Conservation (phyloP, 2,797 vertebrate genomes). For the Esox lucius region DNA sequence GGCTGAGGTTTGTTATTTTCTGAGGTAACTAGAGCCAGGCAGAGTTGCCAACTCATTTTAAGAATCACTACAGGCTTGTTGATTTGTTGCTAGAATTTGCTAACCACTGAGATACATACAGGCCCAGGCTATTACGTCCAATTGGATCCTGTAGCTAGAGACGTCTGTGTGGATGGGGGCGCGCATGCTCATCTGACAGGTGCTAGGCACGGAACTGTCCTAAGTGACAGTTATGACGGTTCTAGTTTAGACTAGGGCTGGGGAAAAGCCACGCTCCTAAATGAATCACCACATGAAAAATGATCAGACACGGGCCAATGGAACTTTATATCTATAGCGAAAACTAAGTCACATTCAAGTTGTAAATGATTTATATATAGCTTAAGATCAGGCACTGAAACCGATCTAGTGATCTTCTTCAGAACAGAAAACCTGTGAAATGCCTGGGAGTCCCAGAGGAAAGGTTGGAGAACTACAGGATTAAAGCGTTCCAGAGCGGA, state of each 20-base stretch:
- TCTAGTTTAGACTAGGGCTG: neutral
- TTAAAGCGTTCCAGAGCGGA: constrained; percentile 69
- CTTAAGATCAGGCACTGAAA: neutral
- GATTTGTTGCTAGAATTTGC: too few relatives aligned
- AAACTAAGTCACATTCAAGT: too few relatives aligned
- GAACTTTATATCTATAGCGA: too few relatives aligned
- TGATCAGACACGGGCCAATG: neutral
- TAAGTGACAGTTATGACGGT: neutral
- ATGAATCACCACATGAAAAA: neutral
- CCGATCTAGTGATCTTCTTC: constrained; percentile 57
- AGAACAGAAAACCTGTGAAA: constrained; percentile 20
- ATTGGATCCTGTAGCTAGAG: neutral
- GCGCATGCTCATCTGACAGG: neutral
- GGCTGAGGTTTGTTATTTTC: neutral
- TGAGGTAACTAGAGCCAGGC: neutral
- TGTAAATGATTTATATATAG: too few relatives aligned
- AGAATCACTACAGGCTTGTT: too few relatives aligned
- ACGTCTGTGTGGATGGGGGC: neutral
- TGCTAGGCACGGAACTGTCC: neutral
- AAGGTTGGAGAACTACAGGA: constrained; percentile 29
- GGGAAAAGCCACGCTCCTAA: neutral
- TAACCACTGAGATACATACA: neutral
- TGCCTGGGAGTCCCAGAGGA: too few relatives aligned
- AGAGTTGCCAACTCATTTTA: neutral
- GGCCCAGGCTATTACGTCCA: neutral